phyloP scores from a whole-genome alignment of 2,113 vertebrate genomes.

The Rhabdornis inornatus region DNA sequence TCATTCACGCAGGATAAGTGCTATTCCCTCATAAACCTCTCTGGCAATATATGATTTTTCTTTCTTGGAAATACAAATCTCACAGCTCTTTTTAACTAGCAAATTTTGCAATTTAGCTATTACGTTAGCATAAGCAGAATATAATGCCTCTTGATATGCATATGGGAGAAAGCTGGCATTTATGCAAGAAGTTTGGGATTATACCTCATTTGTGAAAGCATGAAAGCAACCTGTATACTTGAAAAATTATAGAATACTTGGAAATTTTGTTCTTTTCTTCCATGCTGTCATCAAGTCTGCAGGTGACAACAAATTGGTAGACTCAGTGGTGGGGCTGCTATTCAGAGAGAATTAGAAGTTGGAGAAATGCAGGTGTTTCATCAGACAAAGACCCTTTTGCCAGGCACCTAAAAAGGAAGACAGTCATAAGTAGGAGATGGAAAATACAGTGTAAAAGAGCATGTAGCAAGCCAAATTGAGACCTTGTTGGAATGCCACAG shows the following conservation, averaged over 20 bases:
- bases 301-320: background rate
- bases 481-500: background rate
- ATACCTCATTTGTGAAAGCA: background rate
- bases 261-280: background rate
- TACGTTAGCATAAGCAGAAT: background rate
- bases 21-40: background rate
- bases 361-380: background rate
- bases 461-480: background rate
- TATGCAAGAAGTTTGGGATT: background rate
- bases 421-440: background rate
- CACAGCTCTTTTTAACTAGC: background rate
- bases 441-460: background rate
- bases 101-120: background rate
- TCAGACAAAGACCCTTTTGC: background rate
- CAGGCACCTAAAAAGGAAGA: background rate
- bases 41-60: background rate
- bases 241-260: background rate
- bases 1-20: background rate
- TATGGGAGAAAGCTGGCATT: background rate
- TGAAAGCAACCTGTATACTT: background rate
- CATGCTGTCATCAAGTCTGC: background rate
- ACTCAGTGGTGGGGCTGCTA: background rate
- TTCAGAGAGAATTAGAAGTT: background rate
- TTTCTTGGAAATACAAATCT: background rate
- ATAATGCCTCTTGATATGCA: rapidly evolving